Evolutionary conservation across 2,797 vertebrate species (phyloP), one percentile per base, ranked within the genome.

Genomic region (Phoebastria nigripes): DNA sequence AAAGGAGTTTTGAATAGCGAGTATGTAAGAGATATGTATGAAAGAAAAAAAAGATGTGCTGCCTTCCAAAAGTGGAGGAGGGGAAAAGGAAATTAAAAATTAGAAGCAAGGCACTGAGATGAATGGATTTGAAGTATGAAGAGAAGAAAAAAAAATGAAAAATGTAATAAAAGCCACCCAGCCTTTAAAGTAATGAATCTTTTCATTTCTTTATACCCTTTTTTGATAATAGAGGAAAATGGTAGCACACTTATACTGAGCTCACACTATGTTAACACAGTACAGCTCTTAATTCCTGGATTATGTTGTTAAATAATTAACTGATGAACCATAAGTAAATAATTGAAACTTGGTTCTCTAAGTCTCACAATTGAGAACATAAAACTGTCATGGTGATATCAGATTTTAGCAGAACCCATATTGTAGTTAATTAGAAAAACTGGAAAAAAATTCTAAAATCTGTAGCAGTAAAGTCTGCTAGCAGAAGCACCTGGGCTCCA

Each of bases 31-130:
- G 28, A 49, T 55, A 15, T 21, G 8, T 70, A 28, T n/a, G n/a
- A 67, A 90, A 85, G 26, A 73, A 91, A 79, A 11, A 3, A 67
- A 55, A 8, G 2, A 8, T 52, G 10, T 65, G 7, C 16, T 85
- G 24, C 35, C 37, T 83, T 86, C 29, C 33, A 66, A 69, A 93
- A 46, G 15, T 6, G 82, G 41, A 89, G 31, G 29, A 93, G 24
- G 25, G 8, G 31, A 28, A 83, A 92, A 92, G 54, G 70, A 96
- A 95, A 94, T 93, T 72, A 95, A 92, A 92, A 93, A 93, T 95
- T 92, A 88, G 58, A 87, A 94, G 35, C 28, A 91, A 92, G 29
- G 16, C 52, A 85, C 37, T 24, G 62, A 93, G 62, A 87, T 83
- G 2, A 87, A 93, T 62, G 51, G 41, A 71, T 80, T 31, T 89